These are phyloP conservation scores for Coryphaenoides rupestris DNA, from an alignment of 2,113 vertebrate species.

Conservation along the genomic window DNA sequence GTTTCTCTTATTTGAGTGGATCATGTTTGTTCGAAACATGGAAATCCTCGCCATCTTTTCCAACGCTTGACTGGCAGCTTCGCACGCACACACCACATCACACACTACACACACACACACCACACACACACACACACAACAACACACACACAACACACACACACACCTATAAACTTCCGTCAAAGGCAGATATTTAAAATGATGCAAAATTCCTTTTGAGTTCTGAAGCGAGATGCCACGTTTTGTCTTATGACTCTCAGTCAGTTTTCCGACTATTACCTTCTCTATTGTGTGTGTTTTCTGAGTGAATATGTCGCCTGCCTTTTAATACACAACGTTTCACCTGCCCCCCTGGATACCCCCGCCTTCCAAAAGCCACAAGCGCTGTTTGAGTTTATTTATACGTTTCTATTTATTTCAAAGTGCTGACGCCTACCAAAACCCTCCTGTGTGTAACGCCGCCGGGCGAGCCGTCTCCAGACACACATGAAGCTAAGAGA, in stretches of 20 bases:
- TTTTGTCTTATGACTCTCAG: conserved; percentile 12
- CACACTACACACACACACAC: conserved; percentile 1
- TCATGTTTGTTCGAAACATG: conserved; percentile 64
- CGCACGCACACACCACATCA: conserved; percentile 10
- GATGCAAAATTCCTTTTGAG: conserved; percentile 23
- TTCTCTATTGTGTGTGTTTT: too few relatives aligned
- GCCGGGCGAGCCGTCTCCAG: too few relatives aligned
- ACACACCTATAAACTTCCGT: conserved; percentile 1
- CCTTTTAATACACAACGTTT: too few relatives aligned
- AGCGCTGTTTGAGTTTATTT: too few relatives aligned
- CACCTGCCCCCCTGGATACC: too few relatives aligned
- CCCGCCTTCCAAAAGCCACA: too few relatives aligned
- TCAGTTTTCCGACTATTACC: too few relatives aligned
- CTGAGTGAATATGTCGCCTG: too few relatives aligned
- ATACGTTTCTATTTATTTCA: too few relatives aligned
- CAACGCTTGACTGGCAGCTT: conserved; percentile 29
- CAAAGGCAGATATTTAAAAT: conserved; percentile 12
- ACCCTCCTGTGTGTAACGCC: too few relatives aligned
- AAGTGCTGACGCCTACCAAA: too few relatives aligned
- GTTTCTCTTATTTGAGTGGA: conserved; percentile 77
- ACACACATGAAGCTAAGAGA: too few relatives aligned
- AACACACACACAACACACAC: conserved; percentile 6
- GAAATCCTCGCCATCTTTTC: conserved; percentile 62
- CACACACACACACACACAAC: conserved; percentile 10
- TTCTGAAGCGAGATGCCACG: conserved; percentile 26